These are phyloP conservation scores for Alligator sinensis DNA, from an alignment of 2,113 vertebrate species.

Conservation along the genomic window DNA sequence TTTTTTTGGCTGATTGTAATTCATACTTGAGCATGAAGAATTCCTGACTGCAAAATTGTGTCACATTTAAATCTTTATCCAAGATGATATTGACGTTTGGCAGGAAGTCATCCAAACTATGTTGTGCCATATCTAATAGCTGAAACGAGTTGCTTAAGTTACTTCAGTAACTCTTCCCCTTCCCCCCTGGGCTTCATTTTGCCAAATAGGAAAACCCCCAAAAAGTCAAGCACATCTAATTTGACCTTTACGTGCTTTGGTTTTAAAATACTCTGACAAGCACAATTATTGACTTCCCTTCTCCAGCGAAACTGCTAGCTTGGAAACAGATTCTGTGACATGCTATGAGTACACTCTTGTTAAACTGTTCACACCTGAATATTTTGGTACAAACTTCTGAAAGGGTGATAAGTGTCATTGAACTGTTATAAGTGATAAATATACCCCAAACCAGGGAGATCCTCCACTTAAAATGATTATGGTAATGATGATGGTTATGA, in stretches of 20 bases:
- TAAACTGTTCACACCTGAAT: not conserved
- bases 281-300: constrained; percentile 60
- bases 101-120: constrained; percentile 32
- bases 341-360: constrained; percentile 4
- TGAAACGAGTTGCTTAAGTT: constrained; percentile 65
- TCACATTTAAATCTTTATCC: constrained; percentile 73
- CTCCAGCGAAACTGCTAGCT: constrained; percentile 31
- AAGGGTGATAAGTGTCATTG: not conserved
- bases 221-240: not conserved
- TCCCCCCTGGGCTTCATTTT: constrained; percentile 55
- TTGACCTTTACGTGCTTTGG: constrained; percentile 33
- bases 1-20: constrained; percentile 45
- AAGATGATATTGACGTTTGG: constrained; percentile 70
- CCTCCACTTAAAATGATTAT: not conserved
- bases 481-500: not conserved
- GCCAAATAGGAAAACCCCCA: constrained; percentile 40
- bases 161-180: constrained; percentile 69
- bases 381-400: not conserved
- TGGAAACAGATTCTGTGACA: not conserved
- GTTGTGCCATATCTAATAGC: constrained; percentile 17
- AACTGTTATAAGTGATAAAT: not conserved
- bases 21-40: constrained; percentile 48
- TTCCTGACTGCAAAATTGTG: constrained; percentile 63
- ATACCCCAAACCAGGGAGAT: not conserved
- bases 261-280: constrained; percentile 51